Evolutionary conservation across 2,797 vertebrate genomes (phyloP), one percentile per base, ranked within the genome.

Genomic region (Pachyuromys duprasi): DNA sequence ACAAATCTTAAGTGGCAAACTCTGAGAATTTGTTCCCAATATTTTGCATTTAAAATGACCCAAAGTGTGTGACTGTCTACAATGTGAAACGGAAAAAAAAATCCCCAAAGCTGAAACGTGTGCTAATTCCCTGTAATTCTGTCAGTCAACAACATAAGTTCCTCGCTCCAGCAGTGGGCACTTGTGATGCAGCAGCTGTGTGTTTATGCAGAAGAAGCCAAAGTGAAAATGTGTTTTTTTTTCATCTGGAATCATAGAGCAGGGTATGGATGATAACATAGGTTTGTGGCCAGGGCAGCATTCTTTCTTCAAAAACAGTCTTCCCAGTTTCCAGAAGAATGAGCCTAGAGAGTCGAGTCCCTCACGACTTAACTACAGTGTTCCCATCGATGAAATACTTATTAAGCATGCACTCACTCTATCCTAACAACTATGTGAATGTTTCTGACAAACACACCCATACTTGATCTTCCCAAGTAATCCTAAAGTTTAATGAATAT

Each of bases 11-110:
- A 94, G 79, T 93, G 81, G 74, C 53, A 80, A 86, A 82, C 45
- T 93, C 86, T 20, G 55, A 75, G 26, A 95, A 84, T 45, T 45
- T 94, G 14, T 6, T 28, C 33, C 33, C 13, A 63, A 53, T 84
- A 45, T 55, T 94, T 93, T 96, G 80, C 49, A 90, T 95, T 93
- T 94, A 91, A 81, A 62, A 78, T 80, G 22, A 78, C 28, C 11
- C 39, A 70, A 86, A 84, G 28, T 89, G 33, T 87, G 18, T 79
- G 4, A 87, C 45, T 93, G 26, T 65, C 72, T 55, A 26, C 22
- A 69, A 28, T 53, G 12, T 45, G 39, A 96, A 72, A 33, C 86
- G 36, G 75, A 28, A 86, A 86, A 39, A 84, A 96, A 80, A 83
- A 57, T 45, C 60, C 36, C 26, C 18, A 20, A 65, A 31, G 17